Percentiles rank a stretch among this genome's conserved stretches.
These are phyloP conservation scores for Pseudois nayaur DNA, from an alignment of 2,113 vertebrate species.

Conservation along the genomic window DNA sequence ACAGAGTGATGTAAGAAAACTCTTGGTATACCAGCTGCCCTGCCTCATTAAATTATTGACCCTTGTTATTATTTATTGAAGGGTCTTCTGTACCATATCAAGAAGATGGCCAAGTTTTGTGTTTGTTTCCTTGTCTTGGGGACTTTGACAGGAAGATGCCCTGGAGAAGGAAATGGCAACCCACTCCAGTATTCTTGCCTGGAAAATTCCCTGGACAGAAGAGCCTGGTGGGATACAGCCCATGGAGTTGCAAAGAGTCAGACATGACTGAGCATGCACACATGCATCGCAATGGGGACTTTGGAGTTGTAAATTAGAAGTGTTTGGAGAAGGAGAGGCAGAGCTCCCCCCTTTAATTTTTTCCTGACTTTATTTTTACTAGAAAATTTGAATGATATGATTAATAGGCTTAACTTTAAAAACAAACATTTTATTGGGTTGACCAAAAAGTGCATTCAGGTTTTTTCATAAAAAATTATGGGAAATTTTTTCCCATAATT, in stretches of 20 bases:
- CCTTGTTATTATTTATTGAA: background rate
- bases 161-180: background rate
- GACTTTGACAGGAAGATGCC: background rate
- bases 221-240: background rate
- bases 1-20: background rate
- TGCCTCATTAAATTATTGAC: background rate
- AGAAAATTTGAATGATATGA: background rate
- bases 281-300: background rate
- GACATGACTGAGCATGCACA: background rate
- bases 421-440: background rate
- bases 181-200: background rate
- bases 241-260: background rate
- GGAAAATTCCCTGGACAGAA: background rate
- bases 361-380: background rate
- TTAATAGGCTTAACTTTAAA: background rate
- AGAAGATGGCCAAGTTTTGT: background rate
- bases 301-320: background rate
- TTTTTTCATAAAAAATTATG: background rate
- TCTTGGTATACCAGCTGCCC: background rate
- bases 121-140: background rate
- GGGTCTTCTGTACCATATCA: background rate
- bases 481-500: background rate
- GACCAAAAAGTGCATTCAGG: background rate
- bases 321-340: background rate
- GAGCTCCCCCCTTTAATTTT: background rate